phyloP scores from a whole-genome alignment of 2,888 invertebrate species.

The Drosophila parthenogenetica region DNA sequence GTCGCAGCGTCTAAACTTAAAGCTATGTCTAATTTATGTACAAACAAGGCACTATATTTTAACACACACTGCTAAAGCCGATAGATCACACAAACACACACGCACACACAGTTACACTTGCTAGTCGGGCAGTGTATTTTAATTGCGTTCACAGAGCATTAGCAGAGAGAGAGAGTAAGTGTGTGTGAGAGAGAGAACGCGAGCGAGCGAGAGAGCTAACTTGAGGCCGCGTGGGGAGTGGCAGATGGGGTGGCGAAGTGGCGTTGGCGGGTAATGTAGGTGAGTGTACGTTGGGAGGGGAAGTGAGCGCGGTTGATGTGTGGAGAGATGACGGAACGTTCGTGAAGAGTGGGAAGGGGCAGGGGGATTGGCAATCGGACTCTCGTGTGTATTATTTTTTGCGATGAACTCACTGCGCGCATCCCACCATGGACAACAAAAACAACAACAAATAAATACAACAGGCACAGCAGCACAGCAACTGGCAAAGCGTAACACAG shows the following conservation, averaged over 20 bases:
- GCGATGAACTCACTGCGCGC: slow-evolving; percentile 82
- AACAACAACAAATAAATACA: slow-evolving; percentile 45
- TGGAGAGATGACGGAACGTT: background rate
- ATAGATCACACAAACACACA: slow-evolving; percentile 31
- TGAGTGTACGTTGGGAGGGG: slow-evolving; percentile 1
- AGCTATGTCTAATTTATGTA: slow-evolving; percentile 75
- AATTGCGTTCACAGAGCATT: slow-evolving; percentile 69
- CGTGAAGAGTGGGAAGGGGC: background rate
- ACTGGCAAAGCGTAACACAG: slow-evolving; percentile 57
- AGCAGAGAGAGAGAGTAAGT: slow-evolving; percentile 32
- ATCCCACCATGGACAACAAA: slow-evolving; percentile 65
- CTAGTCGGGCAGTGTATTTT: slow-evolving; percentile 59
- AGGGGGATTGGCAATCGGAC: slow-evolving; percentile 33
- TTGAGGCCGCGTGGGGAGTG: slow-evolving; percentile 50
- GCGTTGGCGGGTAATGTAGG: slow-evolving; percentile 40
- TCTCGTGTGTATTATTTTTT: slow-evolving; percentile 77
- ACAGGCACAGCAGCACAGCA: slow-evolving; percentile 34
- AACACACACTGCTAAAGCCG: slow-evolving; percentile 41
- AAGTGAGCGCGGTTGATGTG: background rate
- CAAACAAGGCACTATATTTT: slow-evolving; percentile 77
- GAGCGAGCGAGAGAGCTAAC: slow-evolving; percentile 11
- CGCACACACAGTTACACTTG: slow-evolving; percentile 32
- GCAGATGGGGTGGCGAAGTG: slow-evolving; percentile 53
- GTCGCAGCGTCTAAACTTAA: slow-evolving; percentile 57
- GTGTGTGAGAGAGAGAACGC: slow-evolving; percentile 13